A percentile compares a stretch with the other conserved stretches of the same genome.
Evolutionary conservation across 23 tunicate species (phyloP).

Genomic region (Trididemnum nubilum): DNA sequence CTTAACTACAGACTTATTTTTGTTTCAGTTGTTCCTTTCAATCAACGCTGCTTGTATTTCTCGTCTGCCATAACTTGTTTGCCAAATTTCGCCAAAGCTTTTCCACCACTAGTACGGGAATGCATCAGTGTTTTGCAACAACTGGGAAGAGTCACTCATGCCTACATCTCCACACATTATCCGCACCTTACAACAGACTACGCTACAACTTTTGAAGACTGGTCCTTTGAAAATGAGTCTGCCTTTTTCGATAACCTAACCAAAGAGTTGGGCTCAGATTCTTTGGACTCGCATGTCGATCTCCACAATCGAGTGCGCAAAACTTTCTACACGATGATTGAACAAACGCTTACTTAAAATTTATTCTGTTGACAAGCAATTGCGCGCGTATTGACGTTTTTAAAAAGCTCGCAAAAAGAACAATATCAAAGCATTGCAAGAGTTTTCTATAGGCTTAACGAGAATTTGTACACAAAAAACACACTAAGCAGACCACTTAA

Average conservation of each 20-base stretch:
- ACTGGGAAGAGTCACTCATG: constrained; percentile 55
- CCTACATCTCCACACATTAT: constrained; percentile 37
- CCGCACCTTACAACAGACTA: constrained; percentile 28
- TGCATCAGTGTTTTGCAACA: constrained; percentile 70
- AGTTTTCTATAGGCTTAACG: too few species aligned
- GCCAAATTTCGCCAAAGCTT: constrained; percentile 57
- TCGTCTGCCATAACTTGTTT: constrained; percentile 43
- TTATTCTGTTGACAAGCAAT: constrained; percentile 1
- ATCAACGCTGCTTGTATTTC: constrained; percentile 54
- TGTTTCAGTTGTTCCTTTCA: constrained; percentile 51
- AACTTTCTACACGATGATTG: constrained; percentile 45
- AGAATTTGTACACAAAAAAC: too few species aligned
- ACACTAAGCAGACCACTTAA: too few species aligned
- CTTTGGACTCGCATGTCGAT: constrained; percentile 20
- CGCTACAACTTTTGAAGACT: constrained; percentile 34
- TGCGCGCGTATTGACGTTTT: background rate
- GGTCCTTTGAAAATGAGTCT: constrained; percentile 33
- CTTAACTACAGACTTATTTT: too few species aligned
- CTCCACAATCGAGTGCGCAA: constrained; percentile 44
- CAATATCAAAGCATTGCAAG: too few species aligned
- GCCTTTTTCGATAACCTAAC: constrained; percentile 1
- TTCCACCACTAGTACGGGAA: constrained; percentile 76
- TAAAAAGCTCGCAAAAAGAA: too few species aligned
- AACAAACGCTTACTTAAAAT: constrained; percentile 17
- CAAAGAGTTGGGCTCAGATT: background rate